These are phyloP conservation scores for Drosophila longiperda DNA, from an alignment of 2,888 invertebrate genomes.

Conservation along the genomic window DNA sequence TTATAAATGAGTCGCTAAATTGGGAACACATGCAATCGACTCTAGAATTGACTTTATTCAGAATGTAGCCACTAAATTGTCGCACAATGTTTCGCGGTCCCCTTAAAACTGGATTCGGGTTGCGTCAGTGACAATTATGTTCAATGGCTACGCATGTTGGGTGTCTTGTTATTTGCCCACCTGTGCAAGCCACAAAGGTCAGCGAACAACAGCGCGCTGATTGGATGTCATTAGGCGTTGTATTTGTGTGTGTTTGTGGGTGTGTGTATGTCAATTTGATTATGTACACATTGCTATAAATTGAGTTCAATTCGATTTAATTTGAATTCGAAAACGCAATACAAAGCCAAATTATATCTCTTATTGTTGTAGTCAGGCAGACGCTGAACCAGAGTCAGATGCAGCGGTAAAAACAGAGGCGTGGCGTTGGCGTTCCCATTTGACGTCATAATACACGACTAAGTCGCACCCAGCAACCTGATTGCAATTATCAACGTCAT, in stretches of 20 bases:
- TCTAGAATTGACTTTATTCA: conserved; percentile 1
- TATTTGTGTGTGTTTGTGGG: background rate
- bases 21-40: background rate
- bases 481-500: conserved; percentile 8
- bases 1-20: background rate
- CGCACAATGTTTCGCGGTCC: background rate
- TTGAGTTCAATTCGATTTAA: conserved; percentile 55
- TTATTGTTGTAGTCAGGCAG: conserved; percentile 37
- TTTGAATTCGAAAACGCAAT: conserved; percentile 40
- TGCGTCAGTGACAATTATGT: conserved; percentile 41
- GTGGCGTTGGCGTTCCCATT: conserved; percentile 33
- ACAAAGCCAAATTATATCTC: conserved; percentile 70
- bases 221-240: conserved; percentile 60
- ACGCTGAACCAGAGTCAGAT: background rate
- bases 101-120: conserved; percentile 5
- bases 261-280: conserved; percentile 5
- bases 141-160: conserved; percentile 34
- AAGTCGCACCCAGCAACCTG: background rate
- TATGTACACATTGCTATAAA: conserved; percentile 35
- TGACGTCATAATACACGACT: conserved; percentile 34
- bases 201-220: conserved; percentile 60
- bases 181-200: conserved; percentile 52
- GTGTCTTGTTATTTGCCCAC: conserved; percentile 45
- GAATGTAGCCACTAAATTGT: conserved; percentile 22
- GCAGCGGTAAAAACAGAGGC: conserved; percentile 22